phyloP scores from a whole-genome alignment of 2,888 invertebrate genomes.

The Miltochrista miniata region DNA sequence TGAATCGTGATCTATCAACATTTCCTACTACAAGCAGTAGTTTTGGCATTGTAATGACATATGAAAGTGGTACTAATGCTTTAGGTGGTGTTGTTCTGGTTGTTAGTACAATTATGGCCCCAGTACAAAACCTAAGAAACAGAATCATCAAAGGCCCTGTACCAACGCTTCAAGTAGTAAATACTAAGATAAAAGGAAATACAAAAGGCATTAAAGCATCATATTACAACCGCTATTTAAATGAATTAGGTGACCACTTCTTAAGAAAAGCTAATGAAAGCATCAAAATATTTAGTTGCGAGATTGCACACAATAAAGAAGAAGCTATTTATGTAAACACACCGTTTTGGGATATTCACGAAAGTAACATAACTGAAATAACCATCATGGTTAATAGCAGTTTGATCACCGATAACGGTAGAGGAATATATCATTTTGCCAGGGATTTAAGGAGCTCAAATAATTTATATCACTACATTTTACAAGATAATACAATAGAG shows the following conservation, averaged over 20 bases:
- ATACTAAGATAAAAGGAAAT: slow-evolving; percentile 91
- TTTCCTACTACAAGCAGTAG: slow-evolving; percentile 96
- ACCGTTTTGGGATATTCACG: slow-evolving; percentile 93
- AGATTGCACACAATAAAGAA: slow-evolving; percentile 90
- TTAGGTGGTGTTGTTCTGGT: slow-evolving; percentile 92
- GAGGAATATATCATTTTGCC: slow-evolving; percentile 94
- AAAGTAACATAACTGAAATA: slow-evolving; percentile 95
- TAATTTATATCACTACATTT: slow-evolving; percentile 97
- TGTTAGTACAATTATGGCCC: slow-evolving; percentile 88
- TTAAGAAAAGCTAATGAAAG: slow-evolving; percentile 94
- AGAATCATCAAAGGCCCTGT: slow-evolving; percentile 90
- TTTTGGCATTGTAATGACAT: slow-evolving; percentile 91
- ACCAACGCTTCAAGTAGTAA: slow-evolving; percentile 88
- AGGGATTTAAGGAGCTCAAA: slow-evolving; percentile 97
- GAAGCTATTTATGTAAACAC: slow-evolving; percentile 93
- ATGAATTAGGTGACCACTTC: slow-evolving; percentile 93
- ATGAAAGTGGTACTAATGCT: slow-evolving; percentile 90
- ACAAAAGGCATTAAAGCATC: slow-evolving; percentile 91
- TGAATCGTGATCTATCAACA: slow-evolving; percentile 92
- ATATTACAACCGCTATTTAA: slow-evolving; percentile 94
- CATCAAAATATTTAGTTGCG: slow-evolving; percentile 90
- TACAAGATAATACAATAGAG: slow-evolving; percentile 94
- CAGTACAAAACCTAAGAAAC: slow-evolving; percentile 88
- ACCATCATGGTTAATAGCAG: slow-evolving; percentile 94
- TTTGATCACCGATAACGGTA: slow-evolving; percentile 93